Percentiles rank a stretch among this genome's conserved stretches.
phyloP scores from a whole-genome alignment of 2,113 vertebrate species.

The Lagopus muta region DNA sequence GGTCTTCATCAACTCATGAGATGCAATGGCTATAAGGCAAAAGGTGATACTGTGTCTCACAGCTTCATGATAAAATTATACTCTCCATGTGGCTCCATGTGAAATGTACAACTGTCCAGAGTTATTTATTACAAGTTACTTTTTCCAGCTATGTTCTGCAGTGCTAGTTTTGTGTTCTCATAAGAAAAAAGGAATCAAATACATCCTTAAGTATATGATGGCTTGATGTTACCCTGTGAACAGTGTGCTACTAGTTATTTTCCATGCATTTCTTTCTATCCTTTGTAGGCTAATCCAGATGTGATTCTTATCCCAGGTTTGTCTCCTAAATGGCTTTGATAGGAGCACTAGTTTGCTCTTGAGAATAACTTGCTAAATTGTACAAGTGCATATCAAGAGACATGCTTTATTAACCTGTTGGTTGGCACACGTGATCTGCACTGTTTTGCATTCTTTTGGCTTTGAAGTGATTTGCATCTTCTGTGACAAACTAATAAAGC shows the following conservation, averaged over 20 bases:
- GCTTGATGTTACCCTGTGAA: not conserved
- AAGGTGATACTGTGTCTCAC: not conserved
- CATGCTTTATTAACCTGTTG: not conserved
- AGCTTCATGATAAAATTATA: not conserved
- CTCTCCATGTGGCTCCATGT: accelerated
- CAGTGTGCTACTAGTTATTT: not conserved
- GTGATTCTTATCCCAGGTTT: constrained; percentile 1
- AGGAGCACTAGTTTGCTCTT: not conserved
- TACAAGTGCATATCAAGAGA: not conserved
- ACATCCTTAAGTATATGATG: not conserved
- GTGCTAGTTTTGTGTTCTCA: not conserved
- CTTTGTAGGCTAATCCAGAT: not conserved
- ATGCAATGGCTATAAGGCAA: not conserved
- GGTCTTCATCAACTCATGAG: not conserved
- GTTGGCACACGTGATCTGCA: not conserved
- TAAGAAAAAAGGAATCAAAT: not conserved
- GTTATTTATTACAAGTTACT: not conserved
- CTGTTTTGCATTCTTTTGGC: not conserved
- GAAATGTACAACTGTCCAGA: not conserved
- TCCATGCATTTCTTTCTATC: constrained; percentile 2
- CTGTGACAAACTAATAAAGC: not conserved
- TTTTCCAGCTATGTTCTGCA: not conserved
- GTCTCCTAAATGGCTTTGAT: not conserved
- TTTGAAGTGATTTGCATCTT: not conserved
- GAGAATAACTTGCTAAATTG: not conserved